These are phyloP conservation scores for Tridacna crocea DNA, from an alignment of 2,888 invertebrate species.

Conservation along the genomic window DNA sequence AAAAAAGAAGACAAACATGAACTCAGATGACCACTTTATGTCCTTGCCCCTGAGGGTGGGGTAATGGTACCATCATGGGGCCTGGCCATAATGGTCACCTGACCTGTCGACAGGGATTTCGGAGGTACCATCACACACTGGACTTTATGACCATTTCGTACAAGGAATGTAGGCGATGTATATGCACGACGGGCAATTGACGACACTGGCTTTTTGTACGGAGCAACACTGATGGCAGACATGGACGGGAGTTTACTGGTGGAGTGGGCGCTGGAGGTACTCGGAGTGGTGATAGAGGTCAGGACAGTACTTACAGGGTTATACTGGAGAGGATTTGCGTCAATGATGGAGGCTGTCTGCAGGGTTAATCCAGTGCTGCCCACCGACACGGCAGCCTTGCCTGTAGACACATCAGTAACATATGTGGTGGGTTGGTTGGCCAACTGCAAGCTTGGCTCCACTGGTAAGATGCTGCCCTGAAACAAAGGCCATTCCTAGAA, in stretches of 20 bases:
- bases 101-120: slow-evolving; percentile 59
- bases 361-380: slow-evolving; percentile 33
- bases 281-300: background rate
- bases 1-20: background rate
- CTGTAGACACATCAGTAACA: slow-evolving; percentile 50
- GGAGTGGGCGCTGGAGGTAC: slow-evolving; percentile 20
- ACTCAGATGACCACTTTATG: slow-evolving; percentile 3
- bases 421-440: slow-evolving; percentile 52
- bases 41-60: slow-evolving; percentile 31
- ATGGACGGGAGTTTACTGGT: slow-evolving; percentile 67
- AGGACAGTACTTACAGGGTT: slow-evolving; percentile 28
- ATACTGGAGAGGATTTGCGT: slow-evolving; percentile 36
- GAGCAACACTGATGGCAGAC: slow-evolving; percentile 67
- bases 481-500: slow-evolving; percentile 70
- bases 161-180: slow-evolving; percentile 75
- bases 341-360: slow-evolving; percentile 22
- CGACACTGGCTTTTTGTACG: slow-evolving; percentile 64
- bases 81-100: slow-evolving; percentile 49
- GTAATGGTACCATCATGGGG: slow-evolving; percentile 43
- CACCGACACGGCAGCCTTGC: slow-evolving; percentile 27
- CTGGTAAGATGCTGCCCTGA: slow-evolving; percentile 79
- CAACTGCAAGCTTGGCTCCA: slow-evolving; percentile 69
- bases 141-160: slow-evolving; percentile 80
- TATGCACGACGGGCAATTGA: slow-evolving; percentile 73
- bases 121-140: slow-evolving; percentile 78